These are phyloP conservation scores for Cyaniris semiargus DNA, from an alignment of 2,888 invertebrate species.

Conservation along the genomic window DNA sequence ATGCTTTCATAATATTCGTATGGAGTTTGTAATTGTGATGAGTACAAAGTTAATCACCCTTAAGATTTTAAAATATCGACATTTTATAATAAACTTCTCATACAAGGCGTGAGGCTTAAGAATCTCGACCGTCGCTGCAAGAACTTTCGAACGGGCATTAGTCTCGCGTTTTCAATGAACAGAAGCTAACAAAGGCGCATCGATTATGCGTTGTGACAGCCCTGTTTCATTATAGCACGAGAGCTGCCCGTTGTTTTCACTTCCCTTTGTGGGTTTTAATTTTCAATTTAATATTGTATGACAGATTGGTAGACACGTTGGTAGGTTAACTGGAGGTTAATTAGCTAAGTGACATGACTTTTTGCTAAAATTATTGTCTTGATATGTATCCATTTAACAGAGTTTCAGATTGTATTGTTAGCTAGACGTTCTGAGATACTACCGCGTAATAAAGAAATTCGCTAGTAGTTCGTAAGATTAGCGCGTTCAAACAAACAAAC, in stretches of 20 bases:
- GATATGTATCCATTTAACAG: too few relatives aligned
- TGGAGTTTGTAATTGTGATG: too few relatives aligned
- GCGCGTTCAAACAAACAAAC: too few relatives aligned
- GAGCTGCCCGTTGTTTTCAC: neutral
- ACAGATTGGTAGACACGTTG: neutral
- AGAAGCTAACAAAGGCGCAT: constrained; percentile 19
- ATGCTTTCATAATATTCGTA: too few relatives aligned
- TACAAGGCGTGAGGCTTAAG: constrained; percentile 7
- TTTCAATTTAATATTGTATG: neutral
- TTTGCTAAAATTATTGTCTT: neutral
- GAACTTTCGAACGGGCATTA: constrained; percentile 16
- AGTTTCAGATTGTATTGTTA: too few relatives aligned
- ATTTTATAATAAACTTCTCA: neutral
- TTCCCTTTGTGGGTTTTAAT: neutral
- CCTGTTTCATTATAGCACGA: neutral
- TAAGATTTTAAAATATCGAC: constrained; percentile 7
- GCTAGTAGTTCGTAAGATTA: too few relatives aligned
- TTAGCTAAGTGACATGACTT: too few relatives aligned
- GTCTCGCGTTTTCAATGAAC: constrained; percentile 19
- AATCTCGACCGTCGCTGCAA: neutral
- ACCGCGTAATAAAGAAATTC: too few relatives aligned
- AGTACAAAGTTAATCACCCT: neutral
- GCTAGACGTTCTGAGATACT: too few relatives aligned
- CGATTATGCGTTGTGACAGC: constrained; percentile 22
- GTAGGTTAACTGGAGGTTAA: neutral